Evolutionary conservation across 1,140 invertebrate genomes (phyloP).

Genomic region (Zelostemma sp.): DNA sequence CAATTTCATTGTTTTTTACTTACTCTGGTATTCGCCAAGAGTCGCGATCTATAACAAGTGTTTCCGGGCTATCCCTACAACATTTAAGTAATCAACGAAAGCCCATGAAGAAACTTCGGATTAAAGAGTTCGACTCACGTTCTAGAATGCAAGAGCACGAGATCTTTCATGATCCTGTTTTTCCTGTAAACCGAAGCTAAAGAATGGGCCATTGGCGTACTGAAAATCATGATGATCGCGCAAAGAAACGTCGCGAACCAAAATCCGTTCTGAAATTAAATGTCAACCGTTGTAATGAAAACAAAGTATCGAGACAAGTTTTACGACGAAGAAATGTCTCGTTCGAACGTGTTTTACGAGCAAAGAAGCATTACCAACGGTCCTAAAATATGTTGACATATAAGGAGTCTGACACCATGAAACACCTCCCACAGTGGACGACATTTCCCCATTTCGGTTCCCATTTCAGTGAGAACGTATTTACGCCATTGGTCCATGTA

Average conservation of each 20-base stretch:
- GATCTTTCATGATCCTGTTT: slow-evolving; percentile 44
- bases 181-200: slow-evolving; percentile 60
- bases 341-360: neutral
- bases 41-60: slow-evolving; percentile 53
- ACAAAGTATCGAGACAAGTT: neutral
- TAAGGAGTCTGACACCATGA: slow-evolving; percentile 73
- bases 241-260: slow-evolving; percentile 71
- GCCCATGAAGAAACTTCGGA: slow-evolving; percentile 8
- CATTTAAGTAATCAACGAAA: slow-evolving; percentile 13
- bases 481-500: slow-evolving; percentile 77
- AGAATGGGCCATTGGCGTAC: slow-evolving; percentile 64
- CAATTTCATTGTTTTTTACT: slow-evolving; percentile 28
- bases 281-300: neutral
- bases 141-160: slow-evolving; percentile 49
- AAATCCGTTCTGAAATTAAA: slow-evolving; percentile 71
- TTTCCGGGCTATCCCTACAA: slow-evolving; percentile 58
- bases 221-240: slow-evolving; percentile 57
- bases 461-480: slow-evolving; percentile 75
- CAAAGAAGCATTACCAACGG: slow-evolving; percentile 70
- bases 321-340: too few relatives aligned
- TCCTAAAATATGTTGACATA: slow-evolving; percentile 80
- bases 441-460: slow-evolving; percentile 77
- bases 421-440: slow-evolving; percentile 80
- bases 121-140: slow-evolving; percentile 49
- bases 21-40: slow-evolving; percentile 61